Evolutionary conservation across 2,888 invertebrate species (phyloP).

Genomic region (Latrodectus hesperus): DNA sequence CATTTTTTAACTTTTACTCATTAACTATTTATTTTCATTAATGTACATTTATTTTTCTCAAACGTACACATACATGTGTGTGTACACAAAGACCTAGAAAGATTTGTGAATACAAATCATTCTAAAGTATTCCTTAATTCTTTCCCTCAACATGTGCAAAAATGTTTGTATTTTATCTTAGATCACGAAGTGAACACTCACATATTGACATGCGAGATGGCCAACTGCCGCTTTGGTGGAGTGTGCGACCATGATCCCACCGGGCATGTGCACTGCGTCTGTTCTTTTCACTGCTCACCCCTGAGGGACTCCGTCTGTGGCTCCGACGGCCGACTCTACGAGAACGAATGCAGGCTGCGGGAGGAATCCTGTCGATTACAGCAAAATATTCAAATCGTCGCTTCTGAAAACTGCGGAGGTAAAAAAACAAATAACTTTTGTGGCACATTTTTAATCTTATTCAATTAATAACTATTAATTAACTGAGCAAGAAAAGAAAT

Average conservation of each 20-base stretch:
- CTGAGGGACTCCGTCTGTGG: conserved; percentile 84
- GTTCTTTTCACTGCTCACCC: conserved; percentile 74
- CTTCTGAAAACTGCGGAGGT: conserved; percentile 59
- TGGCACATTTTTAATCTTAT: no score
- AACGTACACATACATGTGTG: no score
- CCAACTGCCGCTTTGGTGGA: conserved; percentile 79
- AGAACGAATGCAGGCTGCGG: conserved; percentile 89
- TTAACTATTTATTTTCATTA: no score
- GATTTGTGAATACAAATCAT: no score
- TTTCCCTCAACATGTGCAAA: no score
- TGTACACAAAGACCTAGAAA: no score
- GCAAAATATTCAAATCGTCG: conserved; percentile 55
- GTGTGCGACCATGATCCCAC: conserved; percentile 81
- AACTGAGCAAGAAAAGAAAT: no score
- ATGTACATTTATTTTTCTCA: no score
- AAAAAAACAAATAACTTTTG: background rate
- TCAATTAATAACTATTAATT: no score
- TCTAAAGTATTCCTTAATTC: no score
- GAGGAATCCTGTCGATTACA: conserved; percentile 83
- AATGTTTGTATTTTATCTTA: background rate
- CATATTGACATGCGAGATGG: conserved; percentile 74
- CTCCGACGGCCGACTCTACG: conserved; percentile 86
- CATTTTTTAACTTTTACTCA: no score
- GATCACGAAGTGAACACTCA: conserved; percentile 54
- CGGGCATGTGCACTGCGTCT: conserved; percentile 85